Conservation (phyloP, 2,113 vertebrate genomes). For the Morone saxatilis region DNA sequence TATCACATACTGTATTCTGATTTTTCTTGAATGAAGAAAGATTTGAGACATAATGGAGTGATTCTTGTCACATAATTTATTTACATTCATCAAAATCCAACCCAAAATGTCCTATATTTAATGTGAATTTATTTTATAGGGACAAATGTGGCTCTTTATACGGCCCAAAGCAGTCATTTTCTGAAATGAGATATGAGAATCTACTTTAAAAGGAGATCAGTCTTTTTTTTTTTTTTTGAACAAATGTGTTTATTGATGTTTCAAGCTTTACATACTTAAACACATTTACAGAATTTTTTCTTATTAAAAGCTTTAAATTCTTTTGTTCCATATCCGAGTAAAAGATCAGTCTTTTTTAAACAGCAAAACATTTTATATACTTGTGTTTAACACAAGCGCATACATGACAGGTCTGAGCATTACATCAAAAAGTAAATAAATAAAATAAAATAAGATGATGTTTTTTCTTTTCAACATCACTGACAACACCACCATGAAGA, state of each 20-base stretch:
- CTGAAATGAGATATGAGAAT: background rate
- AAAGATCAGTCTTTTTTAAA: too few species aligned
- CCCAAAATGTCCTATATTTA: background rate
- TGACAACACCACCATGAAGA: background rate
- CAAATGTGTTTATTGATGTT: too few species aligned
- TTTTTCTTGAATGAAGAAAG: background rate
- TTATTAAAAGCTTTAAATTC: too few species aligned
- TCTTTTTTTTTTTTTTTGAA: too few species aligned
- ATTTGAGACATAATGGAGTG: constrained; percentile 10
- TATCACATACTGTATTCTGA: constrained; percentile 16
- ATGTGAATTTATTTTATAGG: background rate
- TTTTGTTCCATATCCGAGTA: too few species aligned
- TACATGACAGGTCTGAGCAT: background rate
- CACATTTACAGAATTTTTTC: too few species aligned
- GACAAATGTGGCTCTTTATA: background rate
- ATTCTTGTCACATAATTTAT: background rate
- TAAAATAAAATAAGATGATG: too few species aligned
- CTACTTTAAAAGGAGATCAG: too few species aligned
- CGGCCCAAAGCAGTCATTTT: background rate
- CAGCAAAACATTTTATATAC: too few species aligned
- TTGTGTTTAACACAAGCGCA: background rate
- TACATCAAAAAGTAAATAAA: background rate
- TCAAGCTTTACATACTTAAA: too few species aligned
- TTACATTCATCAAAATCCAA: constrained; percentile 3
- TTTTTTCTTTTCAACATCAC: too few species aligned